Evolutionary conservation across 2,797 vertebrate species (phyloP).

Genomic region (Hoplostethus atlanticus): DNA sequence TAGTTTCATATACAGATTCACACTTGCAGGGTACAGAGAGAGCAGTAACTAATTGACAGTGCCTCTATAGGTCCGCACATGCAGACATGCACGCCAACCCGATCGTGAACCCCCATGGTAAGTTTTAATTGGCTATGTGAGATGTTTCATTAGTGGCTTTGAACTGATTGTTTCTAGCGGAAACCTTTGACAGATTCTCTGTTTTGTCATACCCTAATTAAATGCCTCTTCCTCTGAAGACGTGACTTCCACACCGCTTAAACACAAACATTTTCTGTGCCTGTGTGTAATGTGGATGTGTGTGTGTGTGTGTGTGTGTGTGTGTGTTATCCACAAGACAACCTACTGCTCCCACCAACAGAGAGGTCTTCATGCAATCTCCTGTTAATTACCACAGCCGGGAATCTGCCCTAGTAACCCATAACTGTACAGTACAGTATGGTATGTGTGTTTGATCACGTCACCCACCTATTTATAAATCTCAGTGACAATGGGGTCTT

Average conservation of each 20-base stretch:
- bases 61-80: background rate
- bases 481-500: conserved; percentile 2
- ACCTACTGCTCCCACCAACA: conserved; percentile 38
- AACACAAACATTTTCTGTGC: conserved; percentile 15
- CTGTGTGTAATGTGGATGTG: conserved; percentile 13
- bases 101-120: conserved; percentile 48
- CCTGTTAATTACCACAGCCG: conserved; percentile 39
- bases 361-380: conserved; percentile 17
- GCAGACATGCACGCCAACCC: conserved; percentile 8
- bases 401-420: conserved; percentile 26
- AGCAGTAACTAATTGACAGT: conserved; percentile 52
- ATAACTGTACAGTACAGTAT: background rate
- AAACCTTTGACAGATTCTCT: conserved; percentile 41
- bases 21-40: conserved; percentile 24
- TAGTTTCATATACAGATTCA: conserved; percentile 15
- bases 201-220: conserved; percentile 69
- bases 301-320: background rate
- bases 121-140: conserved; percentile 70
- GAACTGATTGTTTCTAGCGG: conserved; percentile 54
- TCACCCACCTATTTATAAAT: conserved; percentile 1
- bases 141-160: conserved; percentile 64
- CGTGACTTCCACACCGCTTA: conserved; percentile 33
- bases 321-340: background rate
- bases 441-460: conserved; percentile 13
- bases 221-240: conserved; percentile 52